Evolutionary conservation across 2,113 vertebrate species (phyloP).

Genomic region (Amia ocellicauda): DNA sequence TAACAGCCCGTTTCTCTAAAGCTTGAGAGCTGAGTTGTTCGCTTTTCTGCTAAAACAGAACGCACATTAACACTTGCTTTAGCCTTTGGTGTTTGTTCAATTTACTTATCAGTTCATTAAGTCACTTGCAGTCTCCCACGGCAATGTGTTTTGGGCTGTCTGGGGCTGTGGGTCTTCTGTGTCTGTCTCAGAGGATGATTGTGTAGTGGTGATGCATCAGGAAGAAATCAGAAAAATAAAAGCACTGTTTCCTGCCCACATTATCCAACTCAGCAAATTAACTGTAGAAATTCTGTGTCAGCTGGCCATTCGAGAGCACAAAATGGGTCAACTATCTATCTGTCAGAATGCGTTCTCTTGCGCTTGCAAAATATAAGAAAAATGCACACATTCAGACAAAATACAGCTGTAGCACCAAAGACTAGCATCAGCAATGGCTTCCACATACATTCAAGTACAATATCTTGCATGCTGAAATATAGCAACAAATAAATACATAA

Average conservation of each 20-base stretch:
- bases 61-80: background rate
- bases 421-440: too few species aligned
- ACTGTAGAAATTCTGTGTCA: background rate
- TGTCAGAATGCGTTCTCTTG: background rate
- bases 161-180: background rate
- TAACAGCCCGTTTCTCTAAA: background rate
- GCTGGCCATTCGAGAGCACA: background rate
- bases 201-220: background rate
- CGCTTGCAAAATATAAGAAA: background rate
- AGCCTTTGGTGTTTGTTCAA: background rate
- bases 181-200: background rate
- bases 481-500: too few species aligned
- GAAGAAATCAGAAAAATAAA: too few species aligned
- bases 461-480: too few species aligned
- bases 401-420: too few species aligned
- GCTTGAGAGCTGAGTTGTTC: slow-evolving; percentile 27
- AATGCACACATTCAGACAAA: background rate
- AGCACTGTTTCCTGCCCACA: background rate
- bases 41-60: slow-evolving; percentile 2
- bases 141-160: background rate
- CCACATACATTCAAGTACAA: too few species aligned
- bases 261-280: background rate
- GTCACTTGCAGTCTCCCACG: background rate
- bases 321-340: background rate
- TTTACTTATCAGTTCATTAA: background rate